These are phyloP conservation scores for Rachycentron canadum DNA, from an alignment of 2,797 vertebrate species.

Conservation along the genomic window DNA sequence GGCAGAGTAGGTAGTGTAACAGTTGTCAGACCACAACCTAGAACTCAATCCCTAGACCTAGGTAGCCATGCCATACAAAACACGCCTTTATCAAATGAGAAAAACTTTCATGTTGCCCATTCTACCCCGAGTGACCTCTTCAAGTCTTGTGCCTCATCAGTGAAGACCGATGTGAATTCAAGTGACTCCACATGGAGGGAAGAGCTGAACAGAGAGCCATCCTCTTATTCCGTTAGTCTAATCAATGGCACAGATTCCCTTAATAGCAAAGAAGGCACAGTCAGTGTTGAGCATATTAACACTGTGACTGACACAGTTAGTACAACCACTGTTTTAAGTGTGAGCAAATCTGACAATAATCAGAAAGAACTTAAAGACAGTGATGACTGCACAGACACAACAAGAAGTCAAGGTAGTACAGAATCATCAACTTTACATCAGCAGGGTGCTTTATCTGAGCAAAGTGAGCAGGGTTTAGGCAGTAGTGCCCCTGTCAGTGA, in stretches of 20 bases:
- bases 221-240: background rate
- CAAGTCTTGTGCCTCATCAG: constrained; percentile 20
- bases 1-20: constrained; percentile 65
- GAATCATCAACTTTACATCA: constrained; percentile 29
- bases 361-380: constrained; percentile 30
- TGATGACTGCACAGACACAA: constrained; percentile 7
- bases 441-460: constrained; percentile 38
- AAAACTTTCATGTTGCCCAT: constrained; percentile 3
- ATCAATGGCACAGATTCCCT: background rate
- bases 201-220: background rate
- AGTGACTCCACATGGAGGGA: constrained; percentile 23
- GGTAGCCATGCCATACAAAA: constrained; percentile 2
- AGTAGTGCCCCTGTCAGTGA: constrained; percentile 42
- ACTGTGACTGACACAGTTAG: constrained; percentile 9
- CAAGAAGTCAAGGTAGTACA: background rate
- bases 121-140: constrained; percentile 53
- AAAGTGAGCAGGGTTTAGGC: constrained; percentile 30
- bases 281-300: background rate
- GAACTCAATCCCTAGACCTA: constrained; percentile 64
- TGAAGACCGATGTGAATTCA: constrained; percentile 12
- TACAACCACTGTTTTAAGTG: constrained; percentile 7
- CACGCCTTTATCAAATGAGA: constrained; percentile 29
- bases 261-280: constrained; percentile 23
- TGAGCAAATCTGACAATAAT: constrained; percentile 12
- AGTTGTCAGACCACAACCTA: constrained; percentile 82